Evolutionary conservation across 2,888 invertebrate genomes (phyloP).

Genomic region (Oasisia sp.): DNA sequence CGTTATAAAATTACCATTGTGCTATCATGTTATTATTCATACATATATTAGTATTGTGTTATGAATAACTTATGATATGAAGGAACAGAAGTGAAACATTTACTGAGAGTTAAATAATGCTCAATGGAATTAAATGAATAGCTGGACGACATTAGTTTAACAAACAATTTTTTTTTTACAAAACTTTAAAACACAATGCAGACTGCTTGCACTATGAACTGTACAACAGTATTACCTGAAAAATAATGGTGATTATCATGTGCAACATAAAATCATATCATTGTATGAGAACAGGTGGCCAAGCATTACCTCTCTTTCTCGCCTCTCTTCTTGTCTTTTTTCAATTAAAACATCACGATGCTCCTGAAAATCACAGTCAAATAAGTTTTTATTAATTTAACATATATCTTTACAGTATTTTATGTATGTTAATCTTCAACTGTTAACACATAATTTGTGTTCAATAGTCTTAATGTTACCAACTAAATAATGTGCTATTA

Average conservation of each 20-base stretch:
- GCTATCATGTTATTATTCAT: too few species aligned
- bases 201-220: neutral
- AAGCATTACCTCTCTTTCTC: constrained; percentile 80
- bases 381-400: neutral
- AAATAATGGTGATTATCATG: too few species aligned
- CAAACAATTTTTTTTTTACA: neutral
- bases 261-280: neutral
- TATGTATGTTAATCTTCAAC: too few species aligned
- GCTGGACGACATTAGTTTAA: neutral
- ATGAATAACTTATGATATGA: too few species aligned
- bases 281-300: neutral
- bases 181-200: neutral
- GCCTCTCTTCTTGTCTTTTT: constrained; percentile 85
- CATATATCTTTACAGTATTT: too few species aligned
- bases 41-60: neutral
- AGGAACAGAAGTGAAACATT: neutral
- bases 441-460: too few species aligned
- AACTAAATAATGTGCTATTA: too few species aligned
- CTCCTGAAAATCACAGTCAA: constrained; percentile 63
- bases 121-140: constrained; percentile 17
- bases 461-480: too few species aligned
- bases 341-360: constrained; percentile 79
- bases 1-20: too few species aligned
- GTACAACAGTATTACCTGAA: neutral
- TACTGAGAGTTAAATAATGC: neutral